Evolutionary conservation across 30 jellyfish, hydroid and myxozoan genomes (phyloP).

Genomic region (Aurelia sp.): DNA sequence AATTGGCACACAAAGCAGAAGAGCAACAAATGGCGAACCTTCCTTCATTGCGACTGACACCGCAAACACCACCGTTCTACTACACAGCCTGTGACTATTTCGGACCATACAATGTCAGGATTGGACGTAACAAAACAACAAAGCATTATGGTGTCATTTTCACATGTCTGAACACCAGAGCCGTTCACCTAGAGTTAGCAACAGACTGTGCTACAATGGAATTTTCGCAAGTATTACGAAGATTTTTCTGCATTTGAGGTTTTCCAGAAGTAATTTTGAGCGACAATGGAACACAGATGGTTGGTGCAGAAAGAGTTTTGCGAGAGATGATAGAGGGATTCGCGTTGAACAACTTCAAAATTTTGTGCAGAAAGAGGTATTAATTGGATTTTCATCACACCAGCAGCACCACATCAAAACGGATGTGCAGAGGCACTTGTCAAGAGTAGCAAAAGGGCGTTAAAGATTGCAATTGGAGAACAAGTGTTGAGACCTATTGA

Average conservation of each 20-base stretch:
- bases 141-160: no score
- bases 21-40: constrained; percentile 60
- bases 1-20: constrained; percentile 57
- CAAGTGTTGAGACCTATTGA: constrained; percentile 64
- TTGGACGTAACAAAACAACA: no score
- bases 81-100: constrained; percentile 67
- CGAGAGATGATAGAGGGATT: constrained; percentile 56
- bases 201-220: constrained; percentile 58
- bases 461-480: constrained; percentile 51
- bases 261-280: constrained; percentile 65
- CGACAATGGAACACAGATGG: constrained; percentile 75
- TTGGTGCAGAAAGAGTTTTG: constrained; percentile 62
- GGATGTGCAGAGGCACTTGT: constrained; percentile 83
- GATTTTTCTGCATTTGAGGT: constrained; percentile 75
- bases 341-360: constrained; percentile 40
- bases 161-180: no score
- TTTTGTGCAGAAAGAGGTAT: constrained; percentile 65
- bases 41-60: no score
- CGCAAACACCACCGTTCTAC: constrained; percentile 49
- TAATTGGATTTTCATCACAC: constrained; percentile 72
- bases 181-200: no score
- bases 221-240: constrained; percentile 63
- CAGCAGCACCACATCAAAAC: constrained; percentile 75
- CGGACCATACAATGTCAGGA: constrained; percentile 59
- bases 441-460: constrained; percentile 56